Conservation (phyloP, 2,113 vertebrate genomes). For the Chaenocephalus aceratus region DNA sequence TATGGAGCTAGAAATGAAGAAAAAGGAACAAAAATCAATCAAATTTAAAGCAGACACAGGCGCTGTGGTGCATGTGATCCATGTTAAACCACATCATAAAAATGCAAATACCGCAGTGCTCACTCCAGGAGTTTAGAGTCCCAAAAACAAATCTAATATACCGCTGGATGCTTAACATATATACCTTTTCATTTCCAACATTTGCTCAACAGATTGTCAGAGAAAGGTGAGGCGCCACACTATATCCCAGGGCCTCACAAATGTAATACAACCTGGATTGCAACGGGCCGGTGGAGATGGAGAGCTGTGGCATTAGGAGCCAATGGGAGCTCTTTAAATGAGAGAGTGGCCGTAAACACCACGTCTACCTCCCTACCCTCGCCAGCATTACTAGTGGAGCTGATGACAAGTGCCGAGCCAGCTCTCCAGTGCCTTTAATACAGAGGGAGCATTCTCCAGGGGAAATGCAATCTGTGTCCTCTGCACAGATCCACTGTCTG, state of each 20-base stretch:
- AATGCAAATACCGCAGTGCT: conserved; percentile 51
- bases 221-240: conserved; percentile 41
- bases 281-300: conserved; percentile 29
- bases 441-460: conserved; percentile 68
- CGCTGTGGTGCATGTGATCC: conserved; percentile 11
- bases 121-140: conserved; percentile 30
- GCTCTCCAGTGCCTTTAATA: conserved; percentile 74
- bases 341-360: conserved; percentile 73
- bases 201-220: conserved; percentile 46
- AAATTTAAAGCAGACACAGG: conserved; percentile 13
- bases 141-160: conserved; percentile 51
- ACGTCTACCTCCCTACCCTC: conserved; percentile 44
- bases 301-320: conserved; percentile 59
- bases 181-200: conserved; percentile 56
- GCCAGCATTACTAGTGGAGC: conserved; percentile 58
- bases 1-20: neutral
- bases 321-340: conserved; percentile 75
- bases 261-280: conserved; percentile 65
- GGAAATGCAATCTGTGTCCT: conserved; percentile 78
- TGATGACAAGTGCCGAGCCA: conserved; percentile 69
- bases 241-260: conserved; percentile 57
- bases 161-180: conserved; percentile 53
- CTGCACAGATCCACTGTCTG: conserved; percentile 71
- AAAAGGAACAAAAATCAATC: neutral
- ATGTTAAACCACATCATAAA: conserved; percentile 37